Evolutionary conservation across 2,888 invertebrate genomes (phyloP), one percentile per base, ranked within the genome.

Genomic region (Caenorhabditis doughertyi): DNA sequence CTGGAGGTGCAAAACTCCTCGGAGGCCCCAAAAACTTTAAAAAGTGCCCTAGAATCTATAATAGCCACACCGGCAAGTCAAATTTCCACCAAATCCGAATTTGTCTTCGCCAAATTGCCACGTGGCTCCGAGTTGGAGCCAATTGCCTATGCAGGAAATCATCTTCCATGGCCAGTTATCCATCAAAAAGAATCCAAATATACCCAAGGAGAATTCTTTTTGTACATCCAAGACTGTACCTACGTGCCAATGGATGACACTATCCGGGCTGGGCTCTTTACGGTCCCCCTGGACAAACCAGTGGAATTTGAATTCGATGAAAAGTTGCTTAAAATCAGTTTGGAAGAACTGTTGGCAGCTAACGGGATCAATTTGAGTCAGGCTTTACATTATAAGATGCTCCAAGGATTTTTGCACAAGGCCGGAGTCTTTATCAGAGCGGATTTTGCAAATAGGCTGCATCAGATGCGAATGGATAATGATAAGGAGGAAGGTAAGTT

Each of bases 91-190:
- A n/a, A n/a, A n/a, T n/a, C n/a, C n/a, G n/a, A n/a, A n/a, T n/a
- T n/a, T n/a, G n/a, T n/a, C n/a, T n/a, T n/a, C n/a, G n/a, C n/a
- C n/a, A n/a, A n/a, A n/a, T n/a, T n/a, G n/a, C n/a, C n/a, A n/a
- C n/a, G n/a, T n/a, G 11, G 11, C 1, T 21, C n/a, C 0, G 29
- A 29, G 1, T 1, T 44, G 0, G 60, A 72, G 1, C 60, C 21
- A 0, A 35, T 18, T 16, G 76, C 68, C 29, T 76, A 76, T 23
- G 60, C 68, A 13, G 68, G 67, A 8, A 76, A 76, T 39, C 60
- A 68, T 32, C 76, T 76, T 5, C 76, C 76, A 32, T 76, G 56
- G 58, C 58, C 21, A 2, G 60, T 76, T 2, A 18, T 76, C 23
- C 68, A 68, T 67, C 67, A 65, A 23, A 21, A 53, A n/a, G 67